These are phyloP conservation scores for Gadopsis marmoratus DNA, from an alignment of 2,797 vertebrate species.

Conservation along the genomic window DNA sequence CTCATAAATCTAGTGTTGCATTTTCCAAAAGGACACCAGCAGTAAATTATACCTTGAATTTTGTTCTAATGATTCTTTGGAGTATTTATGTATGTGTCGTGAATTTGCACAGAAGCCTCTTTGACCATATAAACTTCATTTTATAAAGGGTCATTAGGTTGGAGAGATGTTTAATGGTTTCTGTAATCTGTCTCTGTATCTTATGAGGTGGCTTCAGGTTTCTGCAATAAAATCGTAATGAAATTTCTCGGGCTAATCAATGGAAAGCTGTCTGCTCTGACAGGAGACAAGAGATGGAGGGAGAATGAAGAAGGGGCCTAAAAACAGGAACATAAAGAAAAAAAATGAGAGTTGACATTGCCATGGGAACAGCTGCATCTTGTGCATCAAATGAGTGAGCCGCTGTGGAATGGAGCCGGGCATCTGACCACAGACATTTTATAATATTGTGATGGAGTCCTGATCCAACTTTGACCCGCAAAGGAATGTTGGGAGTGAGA, in stretches of 20 bases:
- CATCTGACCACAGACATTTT: slow-evolving; percentile 48
- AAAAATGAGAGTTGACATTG: slow-evolving; percentile 70
- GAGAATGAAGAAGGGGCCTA: slow-evolving; percentile 34
- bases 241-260: slow-evolving; percentile 68
- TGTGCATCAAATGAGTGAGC: slow-evolving; percentile 39
- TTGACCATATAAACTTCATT: slow-evolving; percentile 30
- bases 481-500: slow-evolving; percentile 24
- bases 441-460: slow-evolving; percentile 34
- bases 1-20: background rate
- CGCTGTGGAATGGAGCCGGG: slow-evolving; percentile 44
- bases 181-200: slow-evolving; percentile 32
- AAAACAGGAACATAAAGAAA: slow-evolving; percentile 60
- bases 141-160: slow-evolving; percentile 29
- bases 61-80: slow-evolving; percentile 18
- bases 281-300: slow-evolving; percentile 12
- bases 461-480: slow-evolving; percentile 40
- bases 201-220: slow-evolving; percentile 51
- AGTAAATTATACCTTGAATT: background rate
- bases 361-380: slow-evolving; percentile 66
- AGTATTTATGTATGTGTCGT: slow-evolving; percentile 13
- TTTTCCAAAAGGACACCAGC: background rate
- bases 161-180: slow-evolving; percentile 34
- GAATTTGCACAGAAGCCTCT: slow-evolving; percentile 11
- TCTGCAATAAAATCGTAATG: slow-evolving; percentile 55
- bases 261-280: slow-evolving; percentile 48